These are phyloP conservation scores for Tethya wilhelma DNA, from an alignment of 37 sponge, comb jelly and placozoan species.

Conservation along the genomic window DNA sequence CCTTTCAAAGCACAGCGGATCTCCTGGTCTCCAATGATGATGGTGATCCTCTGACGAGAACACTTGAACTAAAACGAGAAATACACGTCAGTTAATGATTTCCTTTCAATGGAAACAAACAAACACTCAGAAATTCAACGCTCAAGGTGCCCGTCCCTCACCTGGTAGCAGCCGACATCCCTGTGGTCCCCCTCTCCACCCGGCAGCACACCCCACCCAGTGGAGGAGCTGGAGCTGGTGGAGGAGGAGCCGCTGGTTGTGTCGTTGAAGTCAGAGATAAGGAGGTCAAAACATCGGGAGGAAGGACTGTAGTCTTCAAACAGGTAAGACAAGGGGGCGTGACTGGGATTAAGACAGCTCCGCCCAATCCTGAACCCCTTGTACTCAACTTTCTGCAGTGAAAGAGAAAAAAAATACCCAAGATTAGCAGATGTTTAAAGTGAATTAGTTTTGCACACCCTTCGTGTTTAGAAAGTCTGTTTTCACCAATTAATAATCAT, in stretches of 20 bases:
- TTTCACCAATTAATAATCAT: too few species aligned
- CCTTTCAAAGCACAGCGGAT: slow-evolving; percentile 5
- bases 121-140: neutral
- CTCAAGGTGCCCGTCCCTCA: neutral
- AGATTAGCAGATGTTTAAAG: too few species aligned
- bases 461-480: too few species aligned
- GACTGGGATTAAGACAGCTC: neutral
- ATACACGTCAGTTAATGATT: too few species aligned
- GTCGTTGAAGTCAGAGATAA: neutral
- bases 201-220: neutral
- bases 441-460: too few species aligned
- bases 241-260: neutral
- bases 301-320: neutral
- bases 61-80: slow-evolving; percentile 41
- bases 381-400: neutral
- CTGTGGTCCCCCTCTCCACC: neutral
- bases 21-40: slow-evolving; percentile 1
- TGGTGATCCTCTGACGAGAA: neutral
- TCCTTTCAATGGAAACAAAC: neutral
- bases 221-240: neutral
- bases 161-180: neutral
- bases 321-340: neutral
- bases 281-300: slow-evolving; percentile 12
- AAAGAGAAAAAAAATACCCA: too few species aligned
- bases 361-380: neutral